Percentiles rank a stretch among this genome's conserved stretches.
These are phyloP conservation scores for Drosophila pruinosa DNA, from an alignment of 1,140 invertebrate genomes.

Conservation along the genomic window DNA sequence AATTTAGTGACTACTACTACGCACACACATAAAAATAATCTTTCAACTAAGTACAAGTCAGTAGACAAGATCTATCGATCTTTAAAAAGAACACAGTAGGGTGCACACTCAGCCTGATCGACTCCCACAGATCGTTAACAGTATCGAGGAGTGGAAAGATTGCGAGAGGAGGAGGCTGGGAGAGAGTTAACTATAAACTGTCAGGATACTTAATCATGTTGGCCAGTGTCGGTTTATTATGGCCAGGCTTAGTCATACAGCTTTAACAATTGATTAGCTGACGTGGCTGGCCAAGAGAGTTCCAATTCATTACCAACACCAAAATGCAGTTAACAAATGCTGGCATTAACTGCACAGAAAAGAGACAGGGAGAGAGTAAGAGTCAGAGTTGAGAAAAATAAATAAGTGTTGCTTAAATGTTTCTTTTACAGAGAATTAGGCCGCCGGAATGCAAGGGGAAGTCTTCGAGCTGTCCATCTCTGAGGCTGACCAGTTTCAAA, in stretches of 20 bases:
- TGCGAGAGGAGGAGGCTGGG: background rate
- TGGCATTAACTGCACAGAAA: slow-evolving; percentile 52
- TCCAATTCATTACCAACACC: slow-evolving; percentile 71
- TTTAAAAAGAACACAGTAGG: slow-evolving; percentile 34
- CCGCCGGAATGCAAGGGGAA: slow-evolving; percentile 57
- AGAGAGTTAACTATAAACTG: slow-evolving; percentile 22
- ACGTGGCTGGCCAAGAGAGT: slow-evolving; percentile 49
- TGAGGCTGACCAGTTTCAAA: slow-evolving; percentile 57
- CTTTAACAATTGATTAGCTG: slow-evolving; percentile 71
- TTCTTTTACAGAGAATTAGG: slow-evolving; percentile 61
- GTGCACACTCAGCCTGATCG: slow-evolving; percentile 17
- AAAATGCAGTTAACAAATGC: slow-evolving; percentile 68
- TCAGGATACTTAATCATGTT: slow-evolving; percentile 35
- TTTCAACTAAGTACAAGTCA: background rate
- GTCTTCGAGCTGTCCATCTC: slow-evolving; percentile 9
- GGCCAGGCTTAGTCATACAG: slow-evolving; percentile 60
- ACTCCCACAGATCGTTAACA: slow-evolving; percentile 32
- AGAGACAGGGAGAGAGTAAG: background rate
- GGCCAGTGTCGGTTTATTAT: slow-evolving; percentile 12
- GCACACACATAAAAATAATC: background rate
- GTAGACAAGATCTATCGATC: slow-evolving; percentile 41
- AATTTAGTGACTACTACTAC: background rate
- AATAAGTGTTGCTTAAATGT: slow-evolving; percentile 38
- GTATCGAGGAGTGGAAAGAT: background rate
- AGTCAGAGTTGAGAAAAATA: background rate